Evolutionary conservation across 2,797 vertebrate species (phyloP).

Genomic region (Yasuhikotakia modesta): DNA sequence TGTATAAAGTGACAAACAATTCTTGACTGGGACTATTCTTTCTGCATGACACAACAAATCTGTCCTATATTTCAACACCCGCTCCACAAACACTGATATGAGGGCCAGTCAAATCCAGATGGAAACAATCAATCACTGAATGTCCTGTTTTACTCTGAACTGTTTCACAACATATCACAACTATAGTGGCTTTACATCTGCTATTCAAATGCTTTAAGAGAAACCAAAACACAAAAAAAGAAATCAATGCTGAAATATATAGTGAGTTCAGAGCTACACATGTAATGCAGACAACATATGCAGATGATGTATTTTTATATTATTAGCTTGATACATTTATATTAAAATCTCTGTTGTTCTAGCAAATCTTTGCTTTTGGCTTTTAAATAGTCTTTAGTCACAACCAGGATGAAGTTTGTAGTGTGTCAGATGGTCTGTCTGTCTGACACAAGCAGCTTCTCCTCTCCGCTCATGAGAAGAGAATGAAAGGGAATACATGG

Average conservation of each 20-base stretch:
- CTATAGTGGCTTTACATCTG: not conserved
- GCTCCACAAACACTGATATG: not conserved
- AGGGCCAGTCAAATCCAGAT: not conserved
- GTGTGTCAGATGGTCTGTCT: conserved; percentile 14
- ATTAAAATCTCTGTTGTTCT: too few relatives aligned
- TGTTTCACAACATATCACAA: not conserved
- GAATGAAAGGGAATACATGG: not conserved
- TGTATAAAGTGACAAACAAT: not conserved
- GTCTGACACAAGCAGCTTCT: conserved; percentile 1
- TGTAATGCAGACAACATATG: too few relatives aligned
- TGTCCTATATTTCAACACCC: not conserved
- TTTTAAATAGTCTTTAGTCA: too few relatives aligned
- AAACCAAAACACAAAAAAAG: too few relatives aligned
- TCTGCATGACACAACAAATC: not conserved
- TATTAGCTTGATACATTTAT: too few relatives aligned
- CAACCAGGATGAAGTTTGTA: too few relatives aligned
- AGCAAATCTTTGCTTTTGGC: too few relatives aligned
- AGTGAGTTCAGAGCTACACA: too few relatives aligned
- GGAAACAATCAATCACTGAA: not conserved
- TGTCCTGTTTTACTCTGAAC: not conserved
- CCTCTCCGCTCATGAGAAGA: not conserved
- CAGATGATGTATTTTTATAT: too few relatives aligned
- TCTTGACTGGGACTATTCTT: too few relatives aligned
- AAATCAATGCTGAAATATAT: too few relatives aligned
- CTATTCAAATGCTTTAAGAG: not conserved